Evolutionary conservation across 2,113 vertebrate species (phyloP).

Genomic region (Nothobranchius furzeri): DNA sequence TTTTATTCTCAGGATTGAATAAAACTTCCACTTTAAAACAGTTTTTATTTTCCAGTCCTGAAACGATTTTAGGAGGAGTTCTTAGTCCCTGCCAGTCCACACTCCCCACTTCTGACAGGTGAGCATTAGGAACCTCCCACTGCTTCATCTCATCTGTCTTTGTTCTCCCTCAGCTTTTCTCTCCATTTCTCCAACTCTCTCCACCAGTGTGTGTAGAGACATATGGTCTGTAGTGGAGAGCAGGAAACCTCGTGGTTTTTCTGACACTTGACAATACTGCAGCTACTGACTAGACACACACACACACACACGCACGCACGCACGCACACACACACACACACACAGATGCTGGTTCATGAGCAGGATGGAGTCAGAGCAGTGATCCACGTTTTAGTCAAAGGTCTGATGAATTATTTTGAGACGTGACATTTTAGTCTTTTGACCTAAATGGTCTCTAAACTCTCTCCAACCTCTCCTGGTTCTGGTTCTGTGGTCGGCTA

Average conservation of each 20-base stretch:
- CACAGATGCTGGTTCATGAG: background rate
- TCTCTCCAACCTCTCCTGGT: too few relatives aligned
- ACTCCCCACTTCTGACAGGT: background rate
- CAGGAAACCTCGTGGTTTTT: slow-evolving; percentile 41
- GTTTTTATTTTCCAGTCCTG: too few relatives aligned
- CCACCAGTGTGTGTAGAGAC: slow-evolving; percentile 31
- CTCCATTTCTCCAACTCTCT: background rate
- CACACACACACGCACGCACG: background rate
- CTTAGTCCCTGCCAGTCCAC: background rate
- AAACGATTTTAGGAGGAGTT: too few relatives aligned
- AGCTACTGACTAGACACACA: slow-evolving; percentile 19
- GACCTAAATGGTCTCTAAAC: too few relatives aligned
- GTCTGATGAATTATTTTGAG: too few relatives aligned
- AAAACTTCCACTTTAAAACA: too few relatives aligned
- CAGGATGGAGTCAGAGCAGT: too few relatives aligned
- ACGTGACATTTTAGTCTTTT: too few relatives aligned
- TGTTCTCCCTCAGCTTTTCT: background rate
- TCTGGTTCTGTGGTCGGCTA: too few relatives aligned
- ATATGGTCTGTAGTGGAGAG: slow-evolving; percentile 29
- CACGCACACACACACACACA: slow-evolving; percentile 2
- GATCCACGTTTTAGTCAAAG: too few relatives aligned
- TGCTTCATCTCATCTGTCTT: background rate
- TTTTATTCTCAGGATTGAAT: too few relatives aligned
- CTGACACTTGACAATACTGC: slow-evolving; percentile 45
- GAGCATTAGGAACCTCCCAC: slow-evolving; percentile 6